phyloP scores from a whole-genome alignment of 2,888 invertebrate species.

The Phorcus lineatus region DNA sequence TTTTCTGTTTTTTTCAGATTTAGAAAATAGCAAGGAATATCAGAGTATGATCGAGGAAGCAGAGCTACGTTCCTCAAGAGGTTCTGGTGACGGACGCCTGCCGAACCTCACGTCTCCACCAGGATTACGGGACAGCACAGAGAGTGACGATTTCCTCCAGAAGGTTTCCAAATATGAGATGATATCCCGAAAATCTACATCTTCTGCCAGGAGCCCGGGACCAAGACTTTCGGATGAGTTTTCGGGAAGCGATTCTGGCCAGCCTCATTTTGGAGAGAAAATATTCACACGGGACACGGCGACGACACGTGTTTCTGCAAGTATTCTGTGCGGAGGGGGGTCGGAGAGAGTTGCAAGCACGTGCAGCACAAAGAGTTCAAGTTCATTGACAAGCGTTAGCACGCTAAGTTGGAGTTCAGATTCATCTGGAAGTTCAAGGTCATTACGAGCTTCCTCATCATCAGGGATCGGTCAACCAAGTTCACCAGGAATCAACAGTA shows the following conservation, averaged over 20 bases:
- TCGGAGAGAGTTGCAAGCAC: slow-evolving; percentile 50
- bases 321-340: slow-evolving; percentile 48
- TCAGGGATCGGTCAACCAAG: slow-evolving; percentile 28
- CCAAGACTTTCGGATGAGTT: neutral
- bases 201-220: slow-evolving; percentile 38
- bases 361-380: slow-evolving; percentile 60
- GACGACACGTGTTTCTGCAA: slow-evolving; percentile 67
- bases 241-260: slow-evolving; percentile 13
- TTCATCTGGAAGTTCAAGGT: slow-evolving; percentile 38
- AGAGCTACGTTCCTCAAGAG: slow-evolving; percentile 38
- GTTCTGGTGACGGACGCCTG: slow-evolving; percentile 38
- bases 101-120: slow-evolving; percentile 28
- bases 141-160: slow-evolving; percentile 81
- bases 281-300: slow-evolving; percentile 70
- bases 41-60: slow-evolving; percentile 69
- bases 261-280: slow-evolving; percentile 65
- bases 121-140: slow-evolving; percentile 64
- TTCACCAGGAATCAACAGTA: slow-evolving; percentile 14
- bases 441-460: slow-evolving; percentile 4
- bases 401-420: slow-evolving; percentile 54
- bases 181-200: slow-evolving; percentile 58
- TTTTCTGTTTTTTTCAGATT: slow-evolving; percentile 50
- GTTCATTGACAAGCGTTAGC: slow-evolving; percentile 68
- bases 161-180: slow-evolving; percentile 86
- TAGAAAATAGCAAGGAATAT: slow-evolving; percentile 66